Evolutionary conservation across 2,888 invertebrate species (phyloP), one percentile per base, ranked within the genome.

Genomic region (Pseudococcus jackbeardsleyi): DNA sequence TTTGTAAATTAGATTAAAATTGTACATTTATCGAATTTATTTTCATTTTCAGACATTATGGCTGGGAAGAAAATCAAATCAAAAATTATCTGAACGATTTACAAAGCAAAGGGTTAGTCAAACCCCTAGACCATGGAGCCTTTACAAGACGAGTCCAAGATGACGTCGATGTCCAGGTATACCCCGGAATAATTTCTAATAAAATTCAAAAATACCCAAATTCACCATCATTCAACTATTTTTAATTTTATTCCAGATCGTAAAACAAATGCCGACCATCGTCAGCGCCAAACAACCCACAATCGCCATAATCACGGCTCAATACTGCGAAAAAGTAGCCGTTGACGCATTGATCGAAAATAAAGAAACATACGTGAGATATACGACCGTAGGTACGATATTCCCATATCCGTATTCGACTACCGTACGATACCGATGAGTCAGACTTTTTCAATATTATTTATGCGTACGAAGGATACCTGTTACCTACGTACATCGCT

Each of bases 281-380:
- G 95, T 95, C 88, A 95, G 95, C 89, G 94, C 96, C 42, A 96
- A 98, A 90, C 98, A 98, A 91, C 99, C 99, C 0, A 98, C 97
- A 26, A 97, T 99, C 91, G 99, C 98, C n/a, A 96, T 99, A 89
- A 97, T 99, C 89, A 99, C 99, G 0, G 98, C 98, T 0, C 95
- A 98, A 91, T 99, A 98, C 92, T 98, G 98, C 91, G 99, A 99
- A 92, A 99, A 99, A 92, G 93, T 98, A 90, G 99, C 99, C 1
- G 98, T 99, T 0, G 99, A 99, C 92, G 96, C 98, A 19, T 97
- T 99, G 96, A 96, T 99, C 91, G 98, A 98, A 90, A 97, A 98
- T 91, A 98, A 98, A 92, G 97, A 97, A 91, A 98, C 98, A 0
- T 99, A 96, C 92, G 97, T 98, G 87, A 95, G 98, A 90, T 99